These are phyloP conservation scores for Gnathonemus longibarbis DNA, from an alignment of 2,113 vertebrate genomes.

Conservation along the genomic window DNA sequence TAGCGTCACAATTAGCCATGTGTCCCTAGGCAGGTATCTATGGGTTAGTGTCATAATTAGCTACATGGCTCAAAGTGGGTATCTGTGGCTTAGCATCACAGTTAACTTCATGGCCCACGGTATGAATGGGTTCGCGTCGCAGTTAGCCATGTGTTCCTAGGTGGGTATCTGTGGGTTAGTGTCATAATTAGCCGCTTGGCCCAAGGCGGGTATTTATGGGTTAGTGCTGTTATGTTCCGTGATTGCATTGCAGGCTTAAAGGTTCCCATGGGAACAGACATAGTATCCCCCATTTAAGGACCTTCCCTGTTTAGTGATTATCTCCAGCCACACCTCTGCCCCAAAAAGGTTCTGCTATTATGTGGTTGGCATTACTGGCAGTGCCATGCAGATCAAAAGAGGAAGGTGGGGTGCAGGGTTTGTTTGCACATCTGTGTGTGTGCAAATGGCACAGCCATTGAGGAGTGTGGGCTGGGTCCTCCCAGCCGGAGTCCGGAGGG, in stretches of 20 bases:
- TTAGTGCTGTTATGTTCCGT: background rate
- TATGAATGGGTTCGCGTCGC: background rate
- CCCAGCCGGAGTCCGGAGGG: background rate
- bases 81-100: background rate
- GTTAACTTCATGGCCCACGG: background rate
- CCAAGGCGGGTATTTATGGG: background rate
- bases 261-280: conserved; percentile 6
- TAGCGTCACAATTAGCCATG: background rate
- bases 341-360: background rate
- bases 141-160: background rate
- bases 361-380: background rate
- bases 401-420: background rate
- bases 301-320: background rate
- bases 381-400: background rate
- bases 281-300: background rate
- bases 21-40: background rate
- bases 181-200: background rate
- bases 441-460: background rate
- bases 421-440: background rate
- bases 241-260: background rate
- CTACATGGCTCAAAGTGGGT: background rate
- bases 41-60: background rate
- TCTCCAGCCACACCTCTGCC: background rate
- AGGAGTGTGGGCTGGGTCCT: background rate
- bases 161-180: background rate